Percentiles rank a stretch among this genome's conserved stretches.
Evolutionary conservation across 2,888 invertebrate genomes (phyloP).

Genomic region (Ectobius pallidus): DNA sequence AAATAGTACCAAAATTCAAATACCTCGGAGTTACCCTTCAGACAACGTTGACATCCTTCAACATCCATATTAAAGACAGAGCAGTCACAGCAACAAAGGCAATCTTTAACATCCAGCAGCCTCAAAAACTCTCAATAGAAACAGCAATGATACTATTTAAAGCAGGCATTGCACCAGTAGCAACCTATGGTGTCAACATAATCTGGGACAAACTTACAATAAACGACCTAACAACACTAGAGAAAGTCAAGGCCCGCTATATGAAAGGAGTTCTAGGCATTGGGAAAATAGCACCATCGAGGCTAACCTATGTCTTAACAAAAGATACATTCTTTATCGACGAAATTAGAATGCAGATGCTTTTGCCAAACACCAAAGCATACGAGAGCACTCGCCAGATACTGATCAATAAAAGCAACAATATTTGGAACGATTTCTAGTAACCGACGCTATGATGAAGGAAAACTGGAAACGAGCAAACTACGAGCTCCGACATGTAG

Average conservation of each 20-base stretch:
- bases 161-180: neutral
- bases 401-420: neutral
- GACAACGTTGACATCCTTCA: neutral
- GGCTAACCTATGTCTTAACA: neutral
- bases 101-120: neutral
- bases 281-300: conserved; percentile 10
- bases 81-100: neutral
- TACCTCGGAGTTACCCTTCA: neutral
- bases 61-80: neutral
- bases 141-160: neutral
- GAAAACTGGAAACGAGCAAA: neutral
- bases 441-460: neutral
- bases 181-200: neutral
- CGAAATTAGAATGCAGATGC: neutral
- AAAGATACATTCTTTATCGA: conserved; percentile 1
- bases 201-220: conserved; percentile 1
- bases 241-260: neutral
- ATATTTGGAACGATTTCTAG: neutral
- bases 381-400: neutral
- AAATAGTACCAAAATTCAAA: neutral
- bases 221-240: neutral
- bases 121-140: neutral
- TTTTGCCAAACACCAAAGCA: neutral
- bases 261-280: neutral
- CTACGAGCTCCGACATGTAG: conserved; percentile 5